Conservation (phyloP, 1,140 invertebrate genomes). For the Apis cerana region DNA sequence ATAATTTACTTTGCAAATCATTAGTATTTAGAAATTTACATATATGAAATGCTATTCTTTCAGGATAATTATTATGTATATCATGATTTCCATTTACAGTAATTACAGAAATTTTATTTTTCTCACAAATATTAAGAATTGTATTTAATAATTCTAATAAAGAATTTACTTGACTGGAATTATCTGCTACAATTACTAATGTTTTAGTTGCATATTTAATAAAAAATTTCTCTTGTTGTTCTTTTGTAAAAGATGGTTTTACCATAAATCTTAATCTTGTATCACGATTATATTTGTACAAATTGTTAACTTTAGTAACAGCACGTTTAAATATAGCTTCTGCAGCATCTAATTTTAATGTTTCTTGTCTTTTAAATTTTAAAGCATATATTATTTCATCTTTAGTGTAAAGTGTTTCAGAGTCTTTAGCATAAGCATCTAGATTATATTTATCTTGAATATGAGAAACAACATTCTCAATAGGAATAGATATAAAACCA, state of each 20-base stretch:
- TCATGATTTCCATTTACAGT: constrained; percentile 84
- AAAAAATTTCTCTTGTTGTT: constrained; percentile 52
- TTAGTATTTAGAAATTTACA: constrained; percentile 72
- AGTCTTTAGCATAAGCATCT: neutral
- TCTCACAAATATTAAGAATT: neutral
- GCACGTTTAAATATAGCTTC: constrained; percentile 80
- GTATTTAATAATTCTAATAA: neutral
- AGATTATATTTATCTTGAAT: constrained; percentile 68
- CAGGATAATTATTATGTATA: constrained; percentile 84
- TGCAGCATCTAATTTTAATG: constrained; percentile 77
- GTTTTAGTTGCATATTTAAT: constrained; percentile 59
- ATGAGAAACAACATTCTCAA: constrained; percentile 66
- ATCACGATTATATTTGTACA: constrained; percentile 74
- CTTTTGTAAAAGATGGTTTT: constrained; percentile 43
- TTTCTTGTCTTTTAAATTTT: constrained; percentile 68
- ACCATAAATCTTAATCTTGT: constrained; percentile 64
- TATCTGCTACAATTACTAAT: constrained; percentile 68
- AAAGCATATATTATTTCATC: constrained; percentile 81
- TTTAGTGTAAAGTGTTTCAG: constrained; percentile 77
- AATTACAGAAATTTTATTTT: constrained; percentile 59
- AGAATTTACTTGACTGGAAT: constrained; percentile 38
- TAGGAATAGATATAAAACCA: constrained; percentile 71
- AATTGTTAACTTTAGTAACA: constrained; percentile 71
- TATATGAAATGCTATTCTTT: constrained; percentile 79
- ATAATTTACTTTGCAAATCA: constrained; percentile 69